Evolutionary conservation across 2,113 vertebrate species (phyloP).

Genomic region (Kryptolebias marmoratus): DNA sequence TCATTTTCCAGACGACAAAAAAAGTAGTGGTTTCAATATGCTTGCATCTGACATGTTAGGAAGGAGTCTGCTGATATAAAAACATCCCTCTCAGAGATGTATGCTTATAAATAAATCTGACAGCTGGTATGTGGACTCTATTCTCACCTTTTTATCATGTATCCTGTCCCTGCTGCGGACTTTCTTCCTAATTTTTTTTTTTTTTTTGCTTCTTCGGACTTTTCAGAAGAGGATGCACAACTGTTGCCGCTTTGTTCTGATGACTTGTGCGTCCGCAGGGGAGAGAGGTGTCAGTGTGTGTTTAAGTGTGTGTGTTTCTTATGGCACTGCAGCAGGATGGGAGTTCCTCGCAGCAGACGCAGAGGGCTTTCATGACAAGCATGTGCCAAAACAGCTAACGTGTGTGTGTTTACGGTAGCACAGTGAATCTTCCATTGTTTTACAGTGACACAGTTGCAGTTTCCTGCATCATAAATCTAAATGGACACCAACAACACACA

Average conservation of each 20-base stretch:
- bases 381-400: conserved; percentile 26
- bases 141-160: conserved; percentile 45
- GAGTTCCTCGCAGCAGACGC: conserved; percentile 47
- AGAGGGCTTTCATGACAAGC: conserved; percentile 29
- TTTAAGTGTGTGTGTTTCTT: conserved; percentile 20
- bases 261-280: conserved; percentile 37
- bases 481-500: conserved; percentile 21
- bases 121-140: conserved; percentile 17
- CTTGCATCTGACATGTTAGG: conserved; percentile 1
- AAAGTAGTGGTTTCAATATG: conserved; percentile 34
- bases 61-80: conserved; percentile 10
- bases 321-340: conserved; percentile 59
- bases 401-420: conserved; percentile 28
- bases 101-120: conserved; percentile 37
- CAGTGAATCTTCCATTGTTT: conserved; percentile 88
- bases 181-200: conserved; percentile 19
- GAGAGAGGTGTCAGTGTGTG: conserved; percentile 33
- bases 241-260: conserved; percentile 31
- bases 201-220: conserved; percentile 7
- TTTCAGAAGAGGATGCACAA: conserved; percentile 42
- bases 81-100: not conserved
- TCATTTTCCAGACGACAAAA: conserved; percentile 46
- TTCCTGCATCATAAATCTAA: conserved; percentile 89
- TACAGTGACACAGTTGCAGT: conserved; percentile 77
- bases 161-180: conserved; percentile 20